Conservation (phyloP, 2,113 vertebrate genomes). For the Haemorhous mexicanus region DNA sequence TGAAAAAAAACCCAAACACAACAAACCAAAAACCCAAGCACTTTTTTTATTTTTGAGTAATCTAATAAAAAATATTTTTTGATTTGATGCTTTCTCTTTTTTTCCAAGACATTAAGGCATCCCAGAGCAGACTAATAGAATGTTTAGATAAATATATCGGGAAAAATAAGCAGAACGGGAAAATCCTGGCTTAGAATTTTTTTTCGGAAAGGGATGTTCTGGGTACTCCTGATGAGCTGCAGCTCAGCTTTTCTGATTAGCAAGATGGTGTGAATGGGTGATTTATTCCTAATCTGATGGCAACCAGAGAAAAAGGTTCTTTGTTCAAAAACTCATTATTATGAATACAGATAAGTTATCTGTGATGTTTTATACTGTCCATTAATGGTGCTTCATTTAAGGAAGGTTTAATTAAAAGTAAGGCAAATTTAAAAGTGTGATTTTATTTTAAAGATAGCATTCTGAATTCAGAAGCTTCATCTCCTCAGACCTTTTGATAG, state of each 20-base stretch:
- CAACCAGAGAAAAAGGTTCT: neutral
- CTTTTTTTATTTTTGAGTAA: neutral
- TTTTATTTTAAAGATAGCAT: neutral
- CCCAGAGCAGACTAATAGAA: neutral
- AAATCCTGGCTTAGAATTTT: neutral
- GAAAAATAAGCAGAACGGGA: neutral
- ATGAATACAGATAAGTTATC: neutral
- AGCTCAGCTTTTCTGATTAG: neutral
- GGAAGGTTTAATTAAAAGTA: neutral
- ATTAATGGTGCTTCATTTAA: neutral
- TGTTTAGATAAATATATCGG: neutral
- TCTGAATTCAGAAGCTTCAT: neutral
- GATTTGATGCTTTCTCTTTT: neutral
- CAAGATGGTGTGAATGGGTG: neutral
- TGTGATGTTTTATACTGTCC: neutral
- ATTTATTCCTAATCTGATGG: neutral
- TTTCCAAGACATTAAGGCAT: neutral
- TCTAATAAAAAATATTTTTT: neutral
- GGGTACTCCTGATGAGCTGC: neutral
- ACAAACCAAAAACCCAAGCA: neutral
- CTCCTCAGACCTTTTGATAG: neutral
- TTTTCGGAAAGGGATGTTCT: neutral
- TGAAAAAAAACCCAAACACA: neutral
- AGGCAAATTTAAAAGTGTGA: neutral
- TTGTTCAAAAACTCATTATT: neutral